Conservation (phyloP, 2,888 invertebrate species). For the Melanchra persicariae region DNA sequence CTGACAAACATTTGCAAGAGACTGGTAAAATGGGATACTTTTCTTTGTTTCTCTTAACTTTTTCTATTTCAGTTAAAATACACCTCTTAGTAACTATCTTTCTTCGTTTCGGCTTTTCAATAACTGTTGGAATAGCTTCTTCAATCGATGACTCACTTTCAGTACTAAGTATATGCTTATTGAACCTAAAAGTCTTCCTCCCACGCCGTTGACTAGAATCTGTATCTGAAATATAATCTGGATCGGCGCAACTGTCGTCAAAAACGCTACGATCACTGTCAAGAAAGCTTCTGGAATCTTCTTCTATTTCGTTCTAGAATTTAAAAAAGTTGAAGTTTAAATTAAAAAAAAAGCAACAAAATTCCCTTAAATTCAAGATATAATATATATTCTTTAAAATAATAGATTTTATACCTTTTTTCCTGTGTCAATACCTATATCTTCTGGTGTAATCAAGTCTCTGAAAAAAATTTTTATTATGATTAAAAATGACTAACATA, state of each 20-base stretch:
- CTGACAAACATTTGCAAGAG: slow-evolving; percentile 12
- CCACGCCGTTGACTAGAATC: slow-evolving; percentile 13
- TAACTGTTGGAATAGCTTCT: slow-evolving; percentile 13
- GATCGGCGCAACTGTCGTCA: slow-evolving; percentile 12
- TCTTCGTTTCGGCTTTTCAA: slow-evolving; percentile 11
- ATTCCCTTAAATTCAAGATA: no score
- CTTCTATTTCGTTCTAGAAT: slow-evolving; percentile 13
- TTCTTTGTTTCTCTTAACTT: slow-evolving; percentile 14
- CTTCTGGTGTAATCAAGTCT: slow-evolving; percentile 8
- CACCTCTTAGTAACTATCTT: neutral
- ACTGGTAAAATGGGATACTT: slow-evolving; percentile 9
- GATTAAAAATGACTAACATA: no score
- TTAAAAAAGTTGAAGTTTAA: slow-evolving; percentile 13
- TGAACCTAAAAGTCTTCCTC: slow-evolving; percentile 12
- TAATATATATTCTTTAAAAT: no score
- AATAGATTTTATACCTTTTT: slow-evolving; percentile 7
- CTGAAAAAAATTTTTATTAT: no score
- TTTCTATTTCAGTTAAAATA: slow-evolving; percentile 12
- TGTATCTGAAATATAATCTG: slow-evolving; percentile 13
- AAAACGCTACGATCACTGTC: slow-evolving; percentile 11
- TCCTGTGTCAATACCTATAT: slow-evolving; percentile 11
- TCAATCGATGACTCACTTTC: slow-evolving; percentile 11
- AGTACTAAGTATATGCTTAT: slow-evolving; percentile 12
- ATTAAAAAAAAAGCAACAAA: no score
- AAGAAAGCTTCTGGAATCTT: slow-evolving; percentile 12